Base-by-base conservation (phyloP, 2,797 vertebrate genomes). In the Lacerta agilis region DNA sequence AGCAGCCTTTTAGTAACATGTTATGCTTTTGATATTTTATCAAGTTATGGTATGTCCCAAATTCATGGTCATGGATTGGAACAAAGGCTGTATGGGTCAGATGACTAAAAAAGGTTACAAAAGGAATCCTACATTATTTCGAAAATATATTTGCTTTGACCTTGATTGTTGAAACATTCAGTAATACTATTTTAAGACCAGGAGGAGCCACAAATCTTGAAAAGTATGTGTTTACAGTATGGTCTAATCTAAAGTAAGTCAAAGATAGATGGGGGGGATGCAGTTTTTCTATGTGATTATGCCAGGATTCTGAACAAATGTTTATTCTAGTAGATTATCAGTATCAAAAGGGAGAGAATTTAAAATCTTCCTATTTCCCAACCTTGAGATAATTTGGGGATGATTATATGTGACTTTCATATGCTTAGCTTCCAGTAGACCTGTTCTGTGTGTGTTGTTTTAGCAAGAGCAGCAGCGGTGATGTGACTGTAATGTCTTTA, bases 401-500 rank as follows among this genome's bases (percentile, higher is more conserved):
- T 85, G 77, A 41, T 88, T 86, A 76, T 27, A 45, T 90, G 67
- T 25, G 82, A 72, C 9, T 92, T 94, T 94, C 55, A 86, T 80
- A 84, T 83, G 27, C 41, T 90, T 90, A 85, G n/a, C 67, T 94
- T 91, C 93, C 43, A 23, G 78, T 91, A 89, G 66, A 90, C 75
- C 82, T 88, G 61, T 67, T 43, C 69, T 73, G 17, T 78, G 29
- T 61, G 66, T 92, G 89, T 89, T 92, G 86, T 90, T 94, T 95
- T 82, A 84, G 89, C 91, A 90, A 86, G 89, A 90, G 88, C 82
- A n/a, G 3, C 88, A n/a, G 3, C 88, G 79, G 79, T 90, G 67
- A 87, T 82, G 85, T 95, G 93, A 89, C 77, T 89, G 93, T 92
- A 89, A 33, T 94, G 78, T 94, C 77, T 85, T 94, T 87, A 82